Percentiles rank a stretch among this genome's conserved stretches.
phyloP scores from a whole-genome alignment of 1,140 invertebrate species.

The Sogatella furcifera region DNA sequence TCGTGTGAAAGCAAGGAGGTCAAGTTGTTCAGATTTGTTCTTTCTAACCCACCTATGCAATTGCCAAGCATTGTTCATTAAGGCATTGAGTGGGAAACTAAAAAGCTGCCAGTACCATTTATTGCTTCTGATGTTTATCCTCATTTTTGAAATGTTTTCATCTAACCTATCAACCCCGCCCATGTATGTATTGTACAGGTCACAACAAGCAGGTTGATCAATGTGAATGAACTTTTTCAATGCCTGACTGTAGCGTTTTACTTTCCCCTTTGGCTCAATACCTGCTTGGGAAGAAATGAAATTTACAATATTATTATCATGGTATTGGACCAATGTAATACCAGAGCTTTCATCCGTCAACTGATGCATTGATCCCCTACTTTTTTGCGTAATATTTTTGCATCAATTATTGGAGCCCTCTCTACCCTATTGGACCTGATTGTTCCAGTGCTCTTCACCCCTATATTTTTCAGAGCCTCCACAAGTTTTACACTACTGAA shows the following conservation, averaged over 20 bases:
- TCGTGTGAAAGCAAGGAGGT: no score
- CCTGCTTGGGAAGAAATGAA: neutral
- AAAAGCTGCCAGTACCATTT: constrained; percentile 32
- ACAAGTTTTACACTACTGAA: constrained; percentile 24
- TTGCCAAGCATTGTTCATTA: constrained; percentile 29
- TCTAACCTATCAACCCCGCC: constrained; percentile 29
- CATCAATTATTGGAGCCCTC: constrained; percentile 14
- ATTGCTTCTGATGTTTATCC: constrained; percentile 28
- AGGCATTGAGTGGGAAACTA: constrained; percentile 26
- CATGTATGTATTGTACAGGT: constrained; percentile 5
- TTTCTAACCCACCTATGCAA: constrained; percentile 22
- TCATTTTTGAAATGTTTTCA: constrained; percentile 29
- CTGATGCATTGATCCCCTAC: constrained; percentile 4
- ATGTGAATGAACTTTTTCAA: constrained; percentile 4
- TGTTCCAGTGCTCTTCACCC: constrained; percentile 22
- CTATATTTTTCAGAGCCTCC: constrained; percentile 14
- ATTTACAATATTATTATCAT: constrained; percentile 12
- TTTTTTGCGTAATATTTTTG: constrained; percentile 17
- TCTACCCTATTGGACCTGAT: constrained; percentile 21
- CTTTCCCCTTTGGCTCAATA: constrained; percentile 4
- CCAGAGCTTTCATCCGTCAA: neutral
- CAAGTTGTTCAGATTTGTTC: no score
- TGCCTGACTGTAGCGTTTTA: constrained; percentile 5
- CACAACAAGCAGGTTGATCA: constrained; percentile 6
- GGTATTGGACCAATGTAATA: constrained; percentile 2